Evolutionary conservation across 2,797 vertebrate species (phyloP), one percentile per base, ranked within the genome.

Genomic region (Perodicticus potto): DNA sequence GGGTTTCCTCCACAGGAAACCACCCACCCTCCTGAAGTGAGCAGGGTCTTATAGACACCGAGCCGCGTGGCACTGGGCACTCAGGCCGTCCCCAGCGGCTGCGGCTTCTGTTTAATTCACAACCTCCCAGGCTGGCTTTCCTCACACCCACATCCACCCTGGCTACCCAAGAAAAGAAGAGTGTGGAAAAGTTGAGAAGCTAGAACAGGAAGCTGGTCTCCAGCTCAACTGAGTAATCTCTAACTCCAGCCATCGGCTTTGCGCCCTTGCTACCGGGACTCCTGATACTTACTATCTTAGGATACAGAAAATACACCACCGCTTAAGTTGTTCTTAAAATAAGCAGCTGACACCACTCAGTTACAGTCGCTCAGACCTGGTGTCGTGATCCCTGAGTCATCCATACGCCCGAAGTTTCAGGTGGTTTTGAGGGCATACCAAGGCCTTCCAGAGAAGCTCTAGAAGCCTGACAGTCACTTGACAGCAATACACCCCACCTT

Each of bases 61-160:
- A 83, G 45, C 53, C 77, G 1, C 1, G 2, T 2, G 1, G n/a
- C 7, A 3, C 27, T 78, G 22, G 2, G 16, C 0, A 0, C 22
- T 13, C 20, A 0, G 0, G 1, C 59, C 7, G 0, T 29, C 73
- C 22, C 13, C 13, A 14, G 70, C 32, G 67, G 9, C 32, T 25
- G 29, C 23, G 0, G 59, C 74, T 43, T 85, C 67, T 7, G 2
- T 7, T 13, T 27, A 4, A 12, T 9, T 45, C n/a, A 6, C 12
- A 5, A 5, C 61, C 53, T 53, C 27, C 67, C n/a, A 17, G 13
- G 55, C 29, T 5, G 13, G 43, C 55, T 19, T n/a, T n/a, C n/a
- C 27, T 74, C 19, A 2, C 2, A 22, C 20, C 25, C 32, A 57
- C 29, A 2, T 74, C 13, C 32, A 49, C 69, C 25, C 17, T 11